Base-by-base conservation (phyloP, 2,797 vertebrate genomes). In the Gadopsis marmoratus region DNA sequence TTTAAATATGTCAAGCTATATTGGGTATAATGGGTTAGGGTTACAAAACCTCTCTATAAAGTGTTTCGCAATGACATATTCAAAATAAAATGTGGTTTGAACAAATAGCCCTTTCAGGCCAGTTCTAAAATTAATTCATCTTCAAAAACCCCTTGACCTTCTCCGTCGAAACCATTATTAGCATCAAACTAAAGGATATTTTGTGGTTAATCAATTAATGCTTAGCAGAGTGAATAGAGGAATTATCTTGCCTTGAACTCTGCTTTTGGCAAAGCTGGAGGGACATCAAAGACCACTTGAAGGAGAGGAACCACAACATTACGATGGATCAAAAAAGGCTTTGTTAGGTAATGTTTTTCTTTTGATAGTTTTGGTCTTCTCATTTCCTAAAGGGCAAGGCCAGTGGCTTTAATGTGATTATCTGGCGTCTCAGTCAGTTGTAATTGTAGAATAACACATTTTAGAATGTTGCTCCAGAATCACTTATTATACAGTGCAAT, bases 311-410 rank as follows among this genome's bases (percentile, higher is more conserved):
- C 51, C 39, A 45, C 19, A 54, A 50, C 56, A 63, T 48, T 26
- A 41, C 33, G 62, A 66, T n/a, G 9, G 43, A 43, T 64, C 13
- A 59, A 51, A 71, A 41, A 55, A 33, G 2, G 16, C n/a, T 76
- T 66, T 63, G 58, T 50, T 26, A 10, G 4, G 21, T 13, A 47
- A 17, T 69, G 11, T 67, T 66, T 74, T 76, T 55, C 5, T 35
- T 41, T 21, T 43, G 19, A 69, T 53, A 9, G 29, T 61, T 61
- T 45, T 74, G 21, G 45, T 33, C 53, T 13, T 55, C 21, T 79
- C 4, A 48, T 74, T 66, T 74, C 19, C 16, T 55, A 19, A 54
- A 73, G 66, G 45, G 5, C 55, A 65, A 70, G 45, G 50, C 50
- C 45, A 17, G 16, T 16, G 33, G 19, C 48, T 56, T 63, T 54